Base-by-base conservation (phyloP, 1,140 invertebrate species). In the Mizuhopecten yessoensis region DNA sequence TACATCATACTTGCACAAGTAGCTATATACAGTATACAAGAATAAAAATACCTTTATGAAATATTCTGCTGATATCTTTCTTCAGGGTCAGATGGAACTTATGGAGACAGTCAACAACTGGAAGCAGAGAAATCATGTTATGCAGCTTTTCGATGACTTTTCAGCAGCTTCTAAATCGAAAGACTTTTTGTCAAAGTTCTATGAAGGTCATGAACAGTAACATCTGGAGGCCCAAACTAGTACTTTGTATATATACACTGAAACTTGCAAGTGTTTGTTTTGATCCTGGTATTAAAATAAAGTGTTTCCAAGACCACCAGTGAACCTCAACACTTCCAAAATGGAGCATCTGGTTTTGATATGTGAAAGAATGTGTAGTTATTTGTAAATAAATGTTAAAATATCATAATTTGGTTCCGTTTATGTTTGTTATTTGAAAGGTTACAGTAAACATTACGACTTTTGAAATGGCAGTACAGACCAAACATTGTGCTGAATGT, bases 71-170 rank as follows among this genome's bases (percentile, higher is more conserved):
- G n/a, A n/a, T n/a, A n/a, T n/a, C n/a, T 90, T 89, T 95, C 97
- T 97, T 42, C 95, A 99, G 98, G 98, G 98, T 88, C 98, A 99
- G 97, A 99, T 99, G 98, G 99, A 99, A 95, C 97, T 99, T 45
- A 98, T 98, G 95, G 99, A 99, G 97, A 97, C 97, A 0, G 97
- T 98, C 0, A 97, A 98, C 89, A 97, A 97, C 90, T 99, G 98
- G 98, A 99, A 99, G 96, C 98, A 99, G 94, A 98, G 98, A 93
- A 97, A 97, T 29, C 98, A 98, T 95, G 95, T 99, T 2, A 99
- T 99, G 99, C 95, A 97, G 91, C 99, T 98, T 94, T 99, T 99
- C 97, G 98, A 98, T 95, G 98, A 99, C 88, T 29, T 29, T 87
- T 98, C 98, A 0, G 97, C 97, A 89, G 98, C 98, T 94, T 97